Percentiles rank a stretch among this genome's conserved stretches.
Evolutionary conservation across 2,888 invertebrate species (phyloP).

Genomic region (Cremastinae sp.): DNA sequence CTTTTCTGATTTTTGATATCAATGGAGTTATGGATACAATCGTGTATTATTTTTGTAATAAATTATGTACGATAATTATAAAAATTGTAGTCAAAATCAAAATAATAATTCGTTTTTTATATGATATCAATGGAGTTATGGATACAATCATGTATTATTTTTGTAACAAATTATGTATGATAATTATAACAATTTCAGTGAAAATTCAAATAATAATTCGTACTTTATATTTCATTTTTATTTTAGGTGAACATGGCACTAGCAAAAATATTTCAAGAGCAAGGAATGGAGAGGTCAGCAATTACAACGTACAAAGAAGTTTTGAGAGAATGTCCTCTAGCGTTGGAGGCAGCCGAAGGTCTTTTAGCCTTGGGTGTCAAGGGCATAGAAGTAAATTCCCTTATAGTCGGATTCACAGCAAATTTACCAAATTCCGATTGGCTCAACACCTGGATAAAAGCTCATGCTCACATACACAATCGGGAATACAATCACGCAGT

Average conservation of each 20-base stretch:
- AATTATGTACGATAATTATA: too few relatives aligned
- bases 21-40: too few relatives aligned
- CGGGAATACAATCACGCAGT: conserved; percentile 87
- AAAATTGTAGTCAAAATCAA: too few relatives aligned
- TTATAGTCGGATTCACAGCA: conserved; percentile 84
- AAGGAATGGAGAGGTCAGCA: conserved; percentile 87
- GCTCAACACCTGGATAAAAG: conserved; percentile 85
- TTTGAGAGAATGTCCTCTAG: conserved; percentile 87
- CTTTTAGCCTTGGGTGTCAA: conserved; percentile 87
- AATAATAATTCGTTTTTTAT: too few relatives aligned
- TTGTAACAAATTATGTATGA: too few relatives aligned
- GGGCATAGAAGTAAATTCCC: conserved; percentile 87
- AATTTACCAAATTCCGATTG: conserved; percentile 80
- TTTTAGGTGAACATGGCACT: conserved; percentile 85
- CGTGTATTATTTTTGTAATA: too few relatives aligned
- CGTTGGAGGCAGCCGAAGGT: conserved; percentile 88
- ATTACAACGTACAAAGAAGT: conserved; percentile 90
- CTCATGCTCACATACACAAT: conserved; percentile 84
- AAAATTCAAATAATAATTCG: too few relatives aligned
- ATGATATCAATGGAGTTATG: too few relatives aligned
- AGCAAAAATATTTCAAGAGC: conserved; percentile 86
- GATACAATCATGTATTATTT: too few relatives aligned
- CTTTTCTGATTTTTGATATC: too few relatives aligned
- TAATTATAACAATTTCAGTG: too few relatives aligned
- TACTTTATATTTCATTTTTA: background rate